phyloP scores from a whole-genome alignment of 2,888 invertebrate genomes.

The Miltochrista miniata region DNA sequence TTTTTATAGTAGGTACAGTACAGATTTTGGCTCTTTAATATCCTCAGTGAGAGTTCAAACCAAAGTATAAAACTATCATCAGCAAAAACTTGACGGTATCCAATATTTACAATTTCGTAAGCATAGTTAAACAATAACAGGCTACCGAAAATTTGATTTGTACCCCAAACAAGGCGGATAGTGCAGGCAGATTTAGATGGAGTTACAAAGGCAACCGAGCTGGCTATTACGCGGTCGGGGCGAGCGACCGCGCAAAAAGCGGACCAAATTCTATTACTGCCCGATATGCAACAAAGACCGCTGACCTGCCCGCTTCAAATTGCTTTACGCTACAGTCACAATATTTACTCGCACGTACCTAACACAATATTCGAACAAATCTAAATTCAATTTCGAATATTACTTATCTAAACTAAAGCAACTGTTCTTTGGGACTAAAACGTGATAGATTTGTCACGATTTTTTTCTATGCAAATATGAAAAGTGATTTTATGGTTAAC shows the following conservation, averaged over 20 bases:
- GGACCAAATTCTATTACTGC: constrained; percentile 81
- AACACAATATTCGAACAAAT: constrained; percentile 63
- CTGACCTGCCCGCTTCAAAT: constrained; percentile 74
- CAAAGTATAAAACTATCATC: no score
- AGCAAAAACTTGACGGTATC: no score
- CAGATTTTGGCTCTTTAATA: no score
- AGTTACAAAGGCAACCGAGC: constrained; percentile 79
- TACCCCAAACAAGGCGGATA: constrained; percentile 55
- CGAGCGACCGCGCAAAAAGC: constrained; percentile 78
- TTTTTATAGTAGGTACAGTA: no score
- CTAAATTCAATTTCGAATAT: constrained; percentile 60
- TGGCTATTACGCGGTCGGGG: constrained; percentile 69
- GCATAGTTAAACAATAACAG: constrained; percentile 4
- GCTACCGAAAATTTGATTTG: constrained; percentile 52
- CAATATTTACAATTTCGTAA: no score
- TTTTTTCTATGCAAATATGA: constrained; percentile 10
- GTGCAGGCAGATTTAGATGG: constrained; percentile 74
- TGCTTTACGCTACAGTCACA: constrained; percentile 80
- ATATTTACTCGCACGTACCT: constrained; percentile 71
- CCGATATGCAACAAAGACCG: constrained; percentile 83
- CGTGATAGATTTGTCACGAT: constrained; percentile 14
- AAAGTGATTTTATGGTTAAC: constrained; percentile 4
- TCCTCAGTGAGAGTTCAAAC: no score
- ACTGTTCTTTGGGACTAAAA: constrained; percentile 11
- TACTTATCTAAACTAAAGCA: constrained; percentile 32